Conservation (phyloP, 2,888 invertebrate species). For the Cryptocephalus primarius region DNA sequence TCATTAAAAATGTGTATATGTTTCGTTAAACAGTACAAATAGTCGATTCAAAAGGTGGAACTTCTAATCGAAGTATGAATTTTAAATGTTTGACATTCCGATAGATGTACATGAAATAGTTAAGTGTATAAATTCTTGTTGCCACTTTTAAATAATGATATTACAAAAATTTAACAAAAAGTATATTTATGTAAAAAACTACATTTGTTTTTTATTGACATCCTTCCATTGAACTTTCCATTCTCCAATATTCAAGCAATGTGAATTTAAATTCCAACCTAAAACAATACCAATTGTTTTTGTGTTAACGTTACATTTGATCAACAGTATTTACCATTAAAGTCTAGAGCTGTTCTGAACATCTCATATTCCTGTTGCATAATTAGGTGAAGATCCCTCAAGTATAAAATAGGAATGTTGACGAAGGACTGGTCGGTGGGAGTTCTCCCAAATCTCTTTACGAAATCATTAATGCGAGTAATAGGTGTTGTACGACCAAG, state of each 20-base stretch:
- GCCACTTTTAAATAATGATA: neutral
- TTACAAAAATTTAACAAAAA: neutral
- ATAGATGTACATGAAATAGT: too few relatives aligned
- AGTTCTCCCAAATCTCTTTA: slow-evolving; percentile 25
- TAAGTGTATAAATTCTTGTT: too few relatives aligned
- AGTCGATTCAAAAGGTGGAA: neutral
- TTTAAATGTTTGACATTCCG: too few relatives aligned
- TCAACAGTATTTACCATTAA: slow-evolving; percentile 24
- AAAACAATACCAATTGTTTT: slow-evolving; percentile 9
- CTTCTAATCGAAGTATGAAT: too few relatives aligned
- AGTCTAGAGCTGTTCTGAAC: slow-evolving; percentile 30
- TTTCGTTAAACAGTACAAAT: neutral
- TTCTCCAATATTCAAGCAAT: slow-evolving; percentile 31
- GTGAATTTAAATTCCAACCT: slow-evolving; percentile 33
- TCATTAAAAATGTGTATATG: neutral
- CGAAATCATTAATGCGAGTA: slow-evolving; percentile 25
- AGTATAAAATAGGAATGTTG: slow-evolving; percentile 18
- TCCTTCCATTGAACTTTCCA: slow-evolving; percentile 28
- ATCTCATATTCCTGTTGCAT: slow-evolving; percentile 27
- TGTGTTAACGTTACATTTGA: neutral
- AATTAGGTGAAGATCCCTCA: slow-evolving; percentile 22
- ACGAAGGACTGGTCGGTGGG: slow-evolving; percentile 20
- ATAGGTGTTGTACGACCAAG: slow-evolving; percentile 29
- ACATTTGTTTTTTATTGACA: neutral
- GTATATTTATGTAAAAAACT: neutral